A percentile compares a stretch with the other conserved stretches of the same genome.
Evolutionary conservation across 2,797 vertebrate species (phyloP).

Genomic region (Manis javanica): DNA sequence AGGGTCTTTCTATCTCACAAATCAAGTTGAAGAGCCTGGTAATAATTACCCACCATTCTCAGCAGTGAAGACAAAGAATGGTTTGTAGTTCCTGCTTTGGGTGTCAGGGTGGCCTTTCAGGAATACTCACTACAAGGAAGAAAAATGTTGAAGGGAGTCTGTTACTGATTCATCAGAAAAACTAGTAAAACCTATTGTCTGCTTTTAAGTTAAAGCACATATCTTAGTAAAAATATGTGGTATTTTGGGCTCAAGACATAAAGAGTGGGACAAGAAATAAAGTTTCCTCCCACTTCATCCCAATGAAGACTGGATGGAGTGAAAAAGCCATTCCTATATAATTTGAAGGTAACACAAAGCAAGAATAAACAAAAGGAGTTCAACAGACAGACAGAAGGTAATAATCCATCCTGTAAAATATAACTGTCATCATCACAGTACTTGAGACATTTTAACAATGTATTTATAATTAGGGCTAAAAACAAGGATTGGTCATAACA

Average conservation of each 20-base stretch:
- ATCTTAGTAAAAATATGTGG: neutral
- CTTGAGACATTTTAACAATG: neutral
- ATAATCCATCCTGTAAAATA: neutral
- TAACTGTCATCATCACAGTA: neutral
- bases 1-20: neutral
- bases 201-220: neutral
- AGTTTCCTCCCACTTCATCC: neutral
- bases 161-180: neutral
- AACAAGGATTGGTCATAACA: neutral
- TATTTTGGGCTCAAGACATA: neutral
- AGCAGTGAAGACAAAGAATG: neutral
- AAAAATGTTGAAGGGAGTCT: neutral
- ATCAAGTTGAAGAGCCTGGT: neutral
- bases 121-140: neutral
- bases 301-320: neutral
- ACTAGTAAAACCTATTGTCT: neutral
- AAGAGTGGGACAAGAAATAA: neutral
- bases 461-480: neutral
- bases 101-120: neutral
- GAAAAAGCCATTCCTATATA: neutral
- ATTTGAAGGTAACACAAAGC: neutral
- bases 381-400: neutral
- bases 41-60: neutral
- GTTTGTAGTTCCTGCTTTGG: neutral
- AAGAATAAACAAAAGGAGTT: neutral